Conservation (phyloP, 2,888 invertebrate genomes). For the Chamaedrilus cognettii region DNA sequence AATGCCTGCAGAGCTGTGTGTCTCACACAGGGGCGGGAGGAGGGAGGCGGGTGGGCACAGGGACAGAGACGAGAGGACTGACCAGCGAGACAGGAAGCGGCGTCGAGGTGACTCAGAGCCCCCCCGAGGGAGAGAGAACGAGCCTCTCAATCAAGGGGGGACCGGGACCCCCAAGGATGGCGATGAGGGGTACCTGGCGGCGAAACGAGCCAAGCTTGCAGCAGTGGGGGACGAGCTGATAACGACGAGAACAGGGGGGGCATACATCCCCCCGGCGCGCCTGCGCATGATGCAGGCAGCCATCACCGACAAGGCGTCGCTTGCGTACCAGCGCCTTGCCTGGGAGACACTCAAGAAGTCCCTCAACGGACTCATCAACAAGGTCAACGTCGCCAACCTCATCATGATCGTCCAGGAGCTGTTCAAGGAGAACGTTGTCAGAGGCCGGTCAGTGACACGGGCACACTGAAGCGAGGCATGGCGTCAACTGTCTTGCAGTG, state of each 20-base stretch:
- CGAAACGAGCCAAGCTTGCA: conserved; percentile 18
- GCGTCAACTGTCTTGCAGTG: too few relatives aligned
- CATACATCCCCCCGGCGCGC: conserved; percentile 98
- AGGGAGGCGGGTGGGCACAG: too few relatives aligned
- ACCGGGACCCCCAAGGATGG: conserved; percentile 6
- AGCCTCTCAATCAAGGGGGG: too few relatives aligned
- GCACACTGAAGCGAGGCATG: too few relatives aligned
- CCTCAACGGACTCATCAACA: conserved; percentile 97
- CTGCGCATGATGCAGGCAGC: conserved; percentile 59
- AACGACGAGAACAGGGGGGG: conserved; percentile 57
- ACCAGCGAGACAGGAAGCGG: too few relatives aligned
- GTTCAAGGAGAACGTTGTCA: conserved; percentile 91
- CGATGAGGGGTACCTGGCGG: conserved; percentile 14
- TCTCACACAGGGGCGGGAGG: too few relatives aligned
- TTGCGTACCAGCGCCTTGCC: conserved; percentile 87
- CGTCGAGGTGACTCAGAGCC: too few relatives aligned
- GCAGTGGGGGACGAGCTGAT: conserved; percentile 1
- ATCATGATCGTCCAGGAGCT: conserved; percentile 84
- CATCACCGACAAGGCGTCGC: conserved; percentile 72
- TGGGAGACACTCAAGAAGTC: conserved; percentile 99
- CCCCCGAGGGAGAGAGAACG: too few relatives aligned
- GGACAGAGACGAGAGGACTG: too few relatives aligned
- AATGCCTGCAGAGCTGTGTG: too few relatives aligned
- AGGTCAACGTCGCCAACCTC: conserved; percentile 93
- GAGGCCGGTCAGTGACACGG: conserved; percentile 78